Evolutionary conservation across 2,797 vertebrate genomes (phyloP).

Genomic region (Gymnothorax reevesii): DNA sequence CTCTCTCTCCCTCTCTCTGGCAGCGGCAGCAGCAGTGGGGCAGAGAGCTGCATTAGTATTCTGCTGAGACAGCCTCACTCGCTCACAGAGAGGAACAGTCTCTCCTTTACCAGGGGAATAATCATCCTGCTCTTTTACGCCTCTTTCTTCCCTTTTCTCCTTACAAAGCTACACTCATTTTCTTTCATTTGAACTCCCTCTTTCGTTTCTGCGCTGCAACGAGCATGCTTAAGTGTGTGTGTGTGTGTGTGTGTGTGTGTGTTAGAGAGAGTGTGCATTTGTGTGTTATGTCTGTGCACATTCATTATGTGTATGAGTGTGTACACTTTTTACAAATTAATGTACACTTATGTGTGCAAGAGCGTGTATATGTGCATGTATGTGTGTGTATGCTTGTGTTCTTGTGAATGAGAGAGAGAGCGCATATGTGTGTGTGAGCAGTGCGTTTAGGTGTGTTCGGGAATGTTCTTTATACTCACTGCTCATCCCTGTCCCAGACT

Average conservation of each 20-base stretch:
- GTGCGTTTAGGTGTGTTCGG: not conserved
- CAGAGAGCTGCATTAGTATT: conserved; percentile 79
- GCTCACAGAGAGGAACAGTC: conserved; percentile 74
- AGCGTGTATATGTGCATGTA: not conserved
- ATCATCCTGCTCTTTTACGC: conserved; percentile 65
- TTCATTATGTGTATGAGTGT: not conserved
- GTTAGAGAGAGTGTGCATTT: not conserved
- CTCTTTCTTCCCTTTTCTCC: conserved; percentile 56
- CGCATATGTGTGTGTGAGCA: conserved; percentile 23
- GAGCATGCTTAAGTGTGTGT: conserved; percentile 32
- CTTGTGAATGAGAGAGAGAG: not conserved
- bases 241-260: conserved; percentile 22
- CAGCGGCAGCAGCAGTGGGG: not conserved
- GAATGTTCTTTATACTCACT: not conserved
- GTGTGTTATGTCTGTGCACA: not conserved
- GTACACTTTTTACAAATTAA: not conserved
- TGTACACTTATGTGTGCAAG: not conserved
- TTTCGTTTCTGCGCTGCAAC: conserved; percentile 45
- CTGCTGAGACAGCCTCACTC: conserved; percentile 70
- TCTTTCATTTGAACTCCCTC: conserved; percentile 83
- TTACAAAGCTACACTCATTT: conserved; percentile 81
- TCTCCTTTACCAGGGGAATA: conserved; percentile 82
- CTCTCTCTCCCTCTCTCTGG: not conserved
- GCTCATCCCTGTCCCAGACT: not conserved
- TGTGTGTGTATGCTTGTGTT: not conserved